Evolutionary conservation across 1,140 invertebrate species (phyloP).

Genomic region (Drosophila repleta): DNA sequence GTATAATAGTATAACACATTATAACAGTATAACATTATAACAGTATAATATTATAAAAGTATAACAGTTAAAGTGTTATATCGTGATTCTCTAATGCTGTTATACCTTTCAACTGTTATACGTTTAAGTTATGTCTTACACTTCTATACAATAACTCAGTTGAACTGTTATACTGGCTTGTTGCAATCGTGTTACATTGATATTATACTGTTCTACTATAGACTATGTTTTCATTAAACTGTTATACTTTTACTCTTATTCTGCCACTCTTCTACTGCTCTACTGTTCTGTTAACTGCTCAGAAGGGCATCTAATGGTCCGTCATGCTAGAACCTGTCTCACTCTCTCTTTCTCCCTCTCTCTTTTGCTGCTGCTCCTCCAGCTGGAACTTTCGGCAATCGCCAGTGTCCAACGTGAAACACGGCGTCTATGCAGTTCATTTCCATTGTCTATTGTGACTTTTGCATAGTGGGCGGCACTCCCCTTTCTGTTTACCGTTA

Average conservation of each 20-base stretch:
- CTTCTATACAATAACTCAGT: too few relatives aligned
- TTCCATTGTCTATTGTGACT: slow-evolving; percentile 35
- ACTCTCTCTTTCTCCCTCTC: neutral
- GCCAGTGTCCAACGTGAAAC: slow-evolving; percentile 18
- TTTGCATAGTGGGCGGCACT: neutral
- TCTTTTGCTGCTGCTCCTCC: neutral
- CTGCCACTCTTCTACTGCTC: neutral
- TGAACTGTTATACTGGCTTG: neutral
- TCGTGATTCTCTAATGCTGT: too few relatives aligned
- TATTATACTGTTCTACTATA: neutral
- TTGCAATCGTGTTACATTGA: neutral
- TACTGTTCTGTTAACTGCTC: neutral
- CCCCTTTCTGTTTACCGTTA: slow-evolving; percentile 25
- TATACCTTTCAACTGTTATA: too few relatives aligned
- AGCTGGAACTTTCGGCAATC: slow-evolving; percentile 24
- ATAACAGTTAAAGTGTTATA: too few relatives aligned
- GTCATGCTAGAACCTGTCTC: neutral
- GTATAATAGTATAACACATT: too few relatives aligned
- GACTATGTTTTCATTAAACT: neutral
- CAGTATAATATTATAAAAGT: too few relatives aligned
- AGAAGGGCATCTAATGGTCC: neutral
- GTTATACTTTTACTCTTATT: too few relatives aligned
- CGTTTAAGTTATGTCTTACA: too few relatives aligned
- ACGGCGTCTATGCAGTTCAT: slow-evolving; percentile 35
- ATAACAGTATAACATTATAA: too few relatives aligned